A percentile compares a stretch with the other conserved stretches of the same genome.
Conservation (phyloP, 2,888 invertebrate genomes). For the Eupeodes latifasciatus region DNA sequence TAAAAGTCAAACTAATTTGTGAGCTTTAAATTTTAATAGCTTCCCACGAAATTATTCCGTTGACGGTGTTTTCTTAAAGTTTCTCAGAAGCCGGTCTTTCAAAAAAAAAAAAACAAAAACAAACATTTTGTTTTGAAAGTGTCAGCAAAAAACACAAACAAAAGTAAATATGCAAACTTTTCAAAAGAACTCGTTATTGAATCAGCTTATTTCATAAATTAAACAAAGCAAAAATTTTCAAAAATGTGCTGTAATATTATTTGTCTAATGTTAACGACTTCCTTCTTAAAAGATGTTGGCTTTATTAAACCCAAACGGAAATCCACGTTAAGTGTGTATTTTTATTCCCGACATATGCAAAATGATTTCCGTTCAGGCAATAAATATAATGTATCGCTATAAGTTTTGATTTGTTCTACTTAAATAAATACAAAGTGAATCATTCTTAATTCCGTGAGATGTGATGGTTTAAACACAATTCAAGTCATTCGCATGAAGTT, state of each 20-base stretch:
- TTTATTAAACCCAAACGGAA: conserved; percentile 17
- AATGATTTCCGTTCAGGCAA: conserved; percentile 31
- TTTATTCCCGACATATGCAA: conserved; percentile 17
- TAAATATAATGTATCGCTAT: conserved; percentile 5
- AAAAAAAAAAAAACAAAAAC: background rate
- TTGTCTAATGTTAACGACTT: background rate
- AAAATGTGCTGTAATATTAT: background rate
- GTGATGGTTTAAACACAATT: too few relatives aligned
- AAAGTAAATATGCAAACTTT: background rate
- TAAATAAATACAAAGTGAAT: conserved; percentile 32
- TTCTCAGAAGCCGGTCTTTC: background rate
- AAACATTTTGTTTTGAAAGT: background rate
- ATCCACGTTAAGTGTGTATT: conserved; percentile 6
- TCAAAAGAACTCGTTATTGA: background rate
- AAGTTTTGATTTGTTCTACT: conserved; percentile 30
- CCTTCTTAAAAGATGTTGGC: background rate
- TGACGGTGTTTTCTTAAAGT: background rate
- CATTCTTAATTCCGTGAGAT: background rate
- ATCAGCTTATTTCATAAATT: background rate
- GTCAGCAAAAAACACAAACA: background rate
- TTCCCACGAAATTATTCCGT: background rate
- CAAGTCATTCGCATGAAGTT: too few relatives aligned
- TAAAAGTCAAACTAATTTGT: too few relatives aligned
- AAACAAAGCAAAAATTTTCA: background rate
- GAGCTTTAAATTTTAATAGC: background rate